Base-by-base conservation (phyloP, 2,113 vertebrate species). In the Polypterus senegalus region DNA sequence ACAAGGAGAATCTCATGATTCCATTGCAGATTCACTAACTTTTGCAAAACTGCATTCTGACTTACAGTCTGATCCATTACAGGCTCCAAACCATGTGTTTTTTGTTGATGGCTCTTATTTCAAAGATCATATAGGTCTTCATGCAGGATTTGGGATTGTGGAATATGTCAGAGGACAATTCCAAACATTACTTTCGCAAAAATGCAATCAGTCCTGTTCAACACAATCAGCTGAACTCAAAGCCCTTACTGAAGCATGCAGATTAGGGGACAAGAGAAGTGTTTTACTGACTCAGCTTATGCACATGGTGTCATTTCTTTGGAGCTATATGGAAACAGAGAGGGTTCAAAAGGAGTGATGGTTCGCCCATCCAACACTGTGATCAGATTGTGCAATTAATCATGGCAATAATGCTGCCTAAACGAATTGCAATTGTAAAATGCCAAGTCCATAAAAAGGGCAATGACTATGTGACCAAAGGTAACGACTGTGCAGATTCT, bases 51-150 rank as follows among this genome's bases (percentile, higher is more conserved):
- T 62, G 3, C 9, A 49, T 2, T 10, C 61, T 9, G 61, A 62
- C 46, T 49, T 63, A 6, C 10, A 48, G 2, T 45, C 44, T 3
- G 11, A 56, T 3, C 62, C 54, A 3, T 8, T 63, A 2, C 3
- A 7, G 2, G 11, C 11, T n/a, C 8, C 10, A 3, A 7, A 27
- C 27, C 27, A 27, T 27, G 27, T 27, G 4, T 57, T 47, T 54
- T 63, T 63, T 58, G 62, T 63, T 7, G 62, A 63, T 44, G 62
- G 62, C 1, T 63, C 54, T 49, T 57, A 54, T 9, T 57, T 48
- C 5, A 63, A 49, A 43, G 55, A 58, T 57, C 5, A 57, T 48
- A 47, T 27, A 27, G 27, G 27, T 27, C 27, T 27, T 27, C 10
- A 47, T 27, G 62, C 54, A 7, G 62, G 55, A 3, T 63, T 47